These are phyloP conservation scores for Apis cerana DNA, from an alignment of 1,140 invertebrate species.

Conservation along the genomic window DNA sequence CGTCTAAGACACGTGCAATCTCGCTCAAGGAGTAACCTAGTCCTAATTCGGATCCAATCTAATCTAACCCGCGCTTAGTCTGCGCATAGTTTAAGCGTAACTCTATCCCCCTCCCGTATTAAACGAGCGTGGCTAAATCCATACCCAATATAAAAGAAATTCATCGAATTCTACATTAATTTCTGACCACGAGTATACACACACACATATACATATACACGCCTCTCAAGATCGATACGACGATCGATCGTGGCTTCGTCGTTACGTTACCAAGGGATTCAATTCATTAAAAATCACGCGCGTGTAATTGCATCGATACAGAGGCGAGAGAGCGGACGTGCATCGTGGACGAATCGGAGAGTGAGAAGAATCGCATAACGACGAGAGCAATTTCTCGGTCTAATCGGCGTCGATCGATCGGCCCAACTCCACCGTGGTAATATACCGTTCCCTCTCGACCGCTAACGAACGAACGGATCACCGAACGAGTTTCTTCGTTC, in stretches of 20 bases:
- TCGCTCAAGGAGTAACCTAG: conserved; percentile 11
- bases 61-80: conserved; percentile 11
- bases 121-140: not conserved
- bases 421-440: not conserved
- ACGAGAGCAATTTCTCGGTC: conserved; percentile 41
- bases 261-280: not conserved
- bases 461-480: conserved; percentile 35
- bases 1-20: conserved; percentile 1
- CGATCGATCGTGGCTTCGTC: not conserved
- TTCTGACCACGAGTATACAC: too few species aligned
- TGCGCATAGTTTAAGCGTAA: conserved; percentile 13
- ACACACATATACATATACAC: too few species aligned
- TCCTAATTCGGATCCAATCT: conserved; percentile 12
- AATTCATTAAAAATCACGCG: conserved; percentile 22
- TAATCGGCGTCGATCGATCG: conserved; percentile 39
- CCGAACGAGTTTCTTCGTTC: not conserved
- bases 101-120: not conserved
- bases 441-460: not conserved
- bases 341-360: not conserved
- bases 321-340: not conserved
- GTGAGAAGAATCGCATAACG: conserved; percentile 16
- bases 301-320: conserved; percentile 22
- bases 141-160: not conserved
- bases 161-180: not conserved
- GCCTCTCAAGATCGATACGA: not conserved